Conservation (phyloP, 92 coral and sea anemone species). For the Porites rus region DNA sequence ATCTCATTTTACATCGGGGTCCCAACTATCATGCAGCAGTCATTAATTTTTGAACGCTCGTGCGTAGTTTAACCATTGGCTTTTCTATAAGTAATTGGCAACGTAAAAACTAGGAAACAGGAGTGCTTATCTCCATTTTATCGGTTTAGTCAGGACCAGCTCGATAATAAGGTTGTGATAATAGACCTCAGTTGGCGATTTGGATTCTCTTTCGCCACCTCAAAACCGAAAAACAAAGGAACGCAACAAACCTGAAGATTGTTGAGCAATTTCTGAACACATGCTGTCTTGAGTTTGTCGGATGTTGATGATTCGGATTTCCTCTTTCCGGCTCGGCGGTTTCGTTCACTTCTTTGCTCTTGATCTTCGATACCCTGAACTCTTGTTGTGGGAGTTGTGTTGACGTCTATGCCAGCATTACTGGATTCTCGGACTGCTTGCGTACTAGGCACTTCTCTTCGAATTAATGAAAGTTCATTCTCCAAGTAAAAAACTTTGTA, state of each 20-base stretch:
- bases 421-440: background rate
- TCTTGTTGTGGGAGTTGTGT: background rate
- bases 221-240: too few species aligned
- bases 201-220: too few species aligned
- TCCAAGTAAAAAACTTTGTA: constrained; percentile 16
- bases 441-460: background rate
- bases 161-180: too few species aligned
- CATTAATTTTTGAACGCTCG: too few species aligned
- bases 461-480: constrained; percentile 21
- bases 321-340: background rate
- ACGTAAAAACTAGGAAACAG: too few species aligned
- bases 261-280: background rate
- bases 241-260: background rate
- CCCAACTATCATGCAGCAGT: too few species aligned
- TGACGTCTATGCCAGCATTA: background rate
- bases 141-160: too few species aligned
- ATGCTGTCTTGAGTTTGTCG: background rate
- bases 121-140: too few species aligned
- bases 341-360: background rate
- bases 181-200: too few species aligned
- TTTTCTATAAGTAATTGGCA: too few species aligned
- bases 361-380: background rate
- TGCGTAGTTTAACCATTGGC: too few species aligned
- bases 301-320: background rate
- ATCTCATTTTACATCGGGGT: too few species aligned